Percentiles rank a stretch among this genome's conserved stretches.
phyloP scores from a whole-genome alignment of 2,888 invertebrate species.

The Seira ritae region DNA sequence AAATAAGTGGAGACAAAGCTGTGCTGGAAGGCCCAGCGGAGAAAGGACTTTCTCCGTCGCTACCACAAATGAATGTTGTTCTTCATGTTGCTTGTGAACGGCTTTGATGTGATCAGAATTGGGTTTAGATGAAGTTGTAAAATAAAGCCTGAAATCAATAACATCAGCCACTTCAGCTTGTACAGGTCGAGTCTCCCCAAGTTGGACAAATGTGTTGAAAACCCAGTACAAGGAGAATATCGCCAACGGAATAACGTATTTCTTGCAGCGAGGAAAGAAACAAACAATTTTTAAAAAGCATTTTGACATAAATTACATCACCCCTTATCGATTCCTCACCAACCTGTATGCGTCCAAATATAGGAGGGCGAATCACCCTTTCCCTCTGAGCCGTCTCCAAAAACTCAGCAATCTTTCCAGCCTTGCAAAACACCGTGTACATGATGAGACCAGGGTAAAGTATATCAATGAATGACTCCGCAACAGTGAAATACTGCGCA shows the following conservation, averaged over 20 bases:
- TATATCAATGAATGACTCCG: constrained; percentile 21
- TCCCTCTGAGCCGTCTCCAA: background rate
- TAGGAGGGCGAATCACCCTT: background rate
- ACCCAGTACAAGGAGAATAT: background rate
- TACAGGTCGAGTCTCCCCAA: background rate
- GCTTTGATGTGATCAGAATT: background rate
- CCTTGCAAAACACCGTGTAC: constrained; percentile 26
- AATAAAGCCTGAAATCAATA: background rate
- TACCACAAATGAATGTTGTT: background rate
- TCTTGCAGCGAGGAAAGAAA: background rate
- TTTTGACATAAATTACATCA: constrained; percentile 8
- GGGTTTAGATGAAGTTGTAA: background rate
- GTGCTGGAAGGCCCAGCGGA: background rate
- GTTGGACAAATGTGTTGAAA: constrained; percentile 8
- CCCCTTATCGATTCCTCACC: background rate
- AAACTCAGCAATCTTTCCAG: constrained; percentile 1
- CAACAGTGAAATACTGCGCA: constrained; percentile 7
- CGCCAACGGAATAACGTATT: background rate
- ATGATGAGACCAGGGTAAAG: background rate
- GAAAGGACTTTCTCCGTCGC: background rate
- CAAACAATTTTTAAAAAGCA: background rate
- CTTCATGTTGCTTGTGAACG: background rate
- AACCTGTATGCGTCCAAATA: background rate
- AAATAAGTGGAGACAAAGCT: constrained; percentile 7
- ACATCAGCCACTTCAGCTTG: constrained; percentile 1